phyloP scores from a whole-genome alignment of 2,797 vertebrate species.

The Podarcis siculus region DNA sequence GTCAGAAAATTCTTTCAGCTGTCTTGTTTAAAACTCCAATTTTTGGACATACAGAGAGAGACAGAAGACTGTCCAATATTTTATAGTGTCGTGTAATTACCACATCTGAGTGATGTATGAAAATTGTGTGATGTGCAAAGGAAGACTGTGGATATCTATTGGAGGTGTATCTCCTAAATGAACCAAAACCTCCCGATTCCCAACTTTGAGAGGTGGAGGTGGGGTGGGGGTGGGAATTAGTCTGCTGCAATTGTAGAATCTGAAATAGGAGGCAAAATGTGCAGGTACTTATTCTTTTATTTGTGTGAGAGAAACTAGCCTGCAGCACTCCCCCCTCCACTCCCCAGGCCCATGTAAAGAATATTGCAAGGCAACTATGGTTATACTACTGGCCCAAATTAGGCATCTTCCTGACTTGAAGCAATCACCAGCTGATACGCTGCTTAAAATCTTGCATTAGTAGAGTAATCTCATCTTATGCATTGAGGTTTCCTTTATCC shows the following conservation, averaged over 20 bases:
- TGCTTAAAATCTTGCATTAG: not conserved
- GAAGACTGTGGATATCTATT: not conserved
- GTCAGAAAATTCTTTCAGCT: not conserved
- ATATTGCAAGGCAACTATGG: too few relatives aligned
- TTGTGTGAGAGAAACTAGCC: too few relatives aligned
- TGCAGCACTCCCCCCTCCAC: too few relatives aligned
- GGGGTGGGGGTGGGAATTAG: too few relatives aligned
- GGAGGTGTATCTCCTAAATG: too few relatives aligned
- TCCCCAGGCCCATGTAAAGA: too few relatives aligned
- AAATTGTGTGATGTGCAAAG: not conserved
- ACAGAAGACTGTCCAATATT: not conserved
- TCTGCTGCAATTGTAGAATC: too few relatives aligned
- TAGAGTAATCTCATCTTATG: rapidly evolving
- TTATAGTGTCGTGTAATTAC: not conserved
- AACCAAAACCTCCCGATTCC: too few relatives aligned
- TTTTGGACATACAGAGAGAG: not conserved
- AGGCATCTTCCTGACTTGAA: not conserved
- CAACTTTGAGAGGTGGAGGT: too few relatives aligned
- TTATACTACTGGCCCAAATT: not conserved
- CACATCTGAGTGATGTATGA: not conserved
- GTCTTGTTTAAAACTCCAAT: not conserved
- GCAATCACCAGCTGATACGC: not conserved
- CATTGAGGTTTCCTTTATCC: not conserved
- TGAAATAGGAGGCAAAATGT: too few relatives aligned
- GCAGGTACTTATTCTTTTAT: too few relatives aligned